Evolutionary conservation across 2,888 invertebrate species (phyloP).

Genomic region (Agapetus fuscipes): DNA sequence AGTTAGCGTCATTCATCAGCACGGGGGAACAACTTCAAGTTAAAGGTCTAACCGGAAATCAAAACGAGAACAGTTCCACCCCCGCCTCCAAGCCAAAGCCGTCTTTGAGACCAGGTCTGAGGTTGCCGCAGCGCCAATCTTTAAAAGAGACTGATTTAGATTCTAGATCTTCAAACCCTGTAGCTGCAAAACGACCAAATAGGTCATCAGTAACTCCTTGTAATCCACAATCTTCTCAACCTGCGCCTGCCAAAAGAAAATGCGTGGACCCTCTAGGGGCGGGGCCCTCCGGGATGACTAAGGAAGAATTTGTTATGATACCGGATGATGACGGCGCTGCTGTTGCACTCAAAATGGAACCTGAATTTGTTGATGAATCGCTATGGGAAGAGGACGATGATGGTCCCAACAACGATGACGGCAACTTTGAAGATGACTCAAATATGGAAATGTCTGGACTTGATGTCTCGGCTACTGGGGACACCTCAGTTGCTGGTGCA

Average conservation of each 20-base stretch:
- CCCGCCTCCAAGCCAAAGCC: conserved; percentile 45
- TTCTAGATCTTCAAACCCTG: conserved; percentile 52
- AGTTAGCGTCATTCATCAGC: conserved; percentile 60
- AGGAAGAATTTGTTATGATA: conserved; percentile 46
- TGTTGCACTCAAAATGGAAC: conserved; percentile 58
- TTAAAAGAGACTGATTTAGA: conserved; percentile 47
- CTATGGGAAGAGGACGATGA: conserved; percentile 52
- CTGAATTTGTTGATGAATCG: conserved; percentile 53
- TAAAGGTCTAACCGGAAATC: conserved; percentile 56
- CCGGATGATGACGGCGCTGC: conserved; percentile 46
- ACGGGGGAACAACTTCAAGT: conserved; percentile 64
- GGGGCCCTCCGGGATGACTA: conserved; percentile 46
- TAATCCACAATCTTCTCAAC: conserved; percentile 49
- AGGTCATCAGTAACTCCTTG: conserved; percentile 54
- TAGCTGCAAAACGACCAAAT: conserved; percentile 55
- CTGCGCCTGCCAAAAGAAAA: conserved; percentile 47
- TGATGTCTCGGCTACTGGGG: conserved; percentile 42
- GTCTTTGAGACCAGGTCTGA: conserved; percentile 52
- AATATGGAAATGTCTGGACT: conserved; percentile 54
- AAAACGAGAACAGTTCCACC: conserved; percentile 46
- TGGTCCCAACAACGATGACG: conserved; percentile 52
- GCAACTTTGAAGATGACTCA: conserved; percentile 54
- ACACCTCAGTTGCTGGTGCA: conserved; percentile 41
- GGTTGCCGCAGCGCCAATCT: conserved; percentile 53
- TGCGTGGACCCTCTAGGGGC: conserved; percentile 52